phyloP scores from a whole-genome alignment of 1,140 invertebrate species.

The Lordiphosa clarofinis region DNA sequence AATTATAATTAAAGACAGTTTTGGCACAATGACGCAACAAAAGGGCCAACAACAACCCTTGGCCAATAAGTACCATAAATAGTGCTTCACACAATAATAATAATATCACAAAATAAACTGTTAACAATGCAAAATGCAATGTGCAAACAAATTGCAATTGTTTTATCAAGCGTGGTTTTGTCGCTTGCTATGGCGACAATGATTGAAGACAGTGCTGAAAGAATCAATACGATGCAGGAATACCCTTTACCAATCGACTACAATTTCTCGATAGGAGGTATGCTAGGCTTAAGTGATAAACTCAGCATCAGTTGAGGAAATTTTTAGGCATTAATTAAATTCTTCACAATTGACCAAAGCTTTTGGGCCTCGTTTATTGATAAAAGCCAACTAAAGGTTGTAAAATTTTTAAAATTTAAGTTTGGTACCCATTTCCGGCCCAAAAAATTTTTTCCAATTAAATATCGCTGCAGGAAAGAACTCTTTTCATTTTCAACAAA shows the following conservation, averaged over 20 bases:
- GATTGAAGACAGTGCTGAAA: background rate
- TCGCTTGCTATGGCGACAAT: slow-evolving; percentile 48
- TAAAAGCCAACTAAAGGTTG: too few relatives aligned
- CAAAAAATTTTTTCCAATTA: too few relatives aligned
- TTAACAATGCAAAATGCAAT: slow-evolving; percentile 41
- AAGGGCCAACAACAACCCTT: slow-evolving; percentile 30
- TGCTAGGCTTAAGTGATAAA: too few relatives aligned
- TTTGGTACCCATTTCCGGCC: too few relatives aligned
- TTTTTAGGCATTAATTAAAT: too few relatives aligned
- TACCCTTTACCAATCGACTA: slow-evolving; percentile 4
- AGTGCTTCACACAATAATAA: slow-evolving; percentile 27
- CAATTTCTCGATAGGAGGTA: too few relatives aligned
- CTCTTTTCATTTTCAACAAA: too few relatives aligned
- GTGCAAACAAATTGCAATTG: slow-evolving; percentile 64
- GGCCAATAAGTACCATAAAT: slow-evolving; percentile 31
- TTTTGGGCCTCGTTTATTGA: too few relatives aligned
- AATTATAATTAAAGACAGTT: slow-evolving; percentile 16
- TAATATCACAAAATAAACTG: slow-evolving; percentile 60
- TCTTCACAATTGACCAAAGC: too few relatives aligned
- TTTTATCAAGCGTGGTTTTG: slow-evolving; percentile 56
- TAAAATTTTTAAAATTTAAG: too few relatives aligned
- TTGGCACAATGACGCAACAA: slow-evolving; percentile 4
- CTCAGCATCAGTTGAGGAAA: too few relatives aligned
- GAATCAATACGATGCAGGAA: background rate
- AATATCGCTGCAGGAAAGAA: too few relatives aligned